Base-by-base conservation (phyloP, 2,888 invertebrate species). In the Cheilosia impressa region DNA sequence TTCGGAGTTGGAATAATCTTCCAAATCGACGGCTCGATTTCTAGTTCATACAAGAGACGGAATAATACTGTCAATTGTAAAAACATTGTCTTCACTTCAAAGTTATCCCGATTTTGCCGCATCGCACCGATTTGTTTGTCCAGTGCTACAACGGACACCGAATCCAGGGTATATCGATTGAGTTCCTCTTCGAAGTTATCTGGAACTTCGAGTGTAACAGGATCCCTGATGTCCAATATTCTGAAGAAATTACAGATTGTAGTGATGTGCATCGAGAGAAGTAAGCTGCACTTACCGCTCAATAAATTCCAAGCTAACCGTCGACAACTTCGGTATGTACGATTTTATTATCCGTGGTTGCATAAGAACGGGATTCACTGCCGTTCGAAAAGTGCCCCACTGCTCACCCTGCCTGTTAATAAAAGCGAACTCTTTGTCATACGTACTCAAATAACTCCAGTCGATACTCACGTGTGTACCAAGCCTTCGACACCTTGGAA, bases 331-430 rank as follows among this genome's bases (percentile, higher is more conserved):
- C 7, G 93, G 91, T 2, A 92, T 89, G 63, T 94, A 94, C 4
- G 93, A 89, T 89, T 93, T 93, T 0, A 93, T 91, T 38, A 92
- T 88, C 89, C 94, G 93, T 0, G 94, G 94, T 88, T 94, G 93
- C 90, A 95, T 91, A 91, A 95, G 91, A 58, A 94, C 93, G 82
- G 94, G 94, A 90, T 95, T 95, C 0, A 95, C 94, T 84, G 94
- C 94, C 1, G 94, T 93, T 38, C 95, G 93, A 80, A 95, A 93
- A 60, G 94, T 92, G 47, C 94, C 93, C 95, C 95, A 96, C 87
- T 94, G 93, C 38, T 93, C 92, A 1, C 94, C 95, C 91, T 95
- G 94, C 4, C 94, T 94, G 88, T 50, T 41, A 22, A 38, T 15
- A 19, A 10, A 47, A 47, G 2, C 1, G 38, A 4, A 38, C 4